Evolutionary conservation across 2,888 invertebrate species (phyloP).

Genomic region (Tanytarsus gracilentus): DNA sequence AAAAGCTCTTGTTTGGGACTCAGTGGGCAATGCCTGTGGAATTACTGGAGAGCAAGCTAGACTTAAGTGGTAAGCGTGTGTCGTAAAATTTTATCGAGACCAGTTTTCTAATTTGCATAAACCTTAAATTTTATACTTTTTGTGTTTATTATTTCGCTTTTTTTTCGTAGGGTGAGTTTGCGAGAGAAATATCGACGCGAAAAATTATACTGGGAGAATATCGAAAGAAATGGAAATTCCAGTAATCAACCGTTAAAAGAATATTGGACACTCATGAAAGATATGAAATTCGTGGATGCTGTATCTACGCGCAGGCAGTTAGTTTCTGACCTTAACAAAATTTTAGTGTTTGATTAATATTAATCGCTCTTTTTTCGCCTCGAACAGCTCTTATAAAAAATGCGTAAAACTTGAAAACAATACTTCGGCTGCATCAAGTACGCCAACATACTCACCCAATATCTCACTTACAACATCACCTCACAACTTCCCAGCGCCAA

Average conservation of each 20-base stretch:
- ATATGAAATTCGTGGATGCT: conserved; percentile 25
- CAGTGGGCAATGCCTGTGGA: conserved; percentile 20
- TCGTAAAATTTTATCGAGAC: neutral
- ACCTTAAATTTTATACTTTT: neutral
- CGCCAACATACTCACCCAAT: conserved; percentile 24
- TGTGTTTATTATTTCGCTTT: too few species aligned
- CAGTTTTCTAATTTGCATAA: neutral
- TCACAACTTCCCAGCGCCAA: conserved; percentile 17
- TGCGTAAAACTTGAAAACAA: conserved; percentile 12
- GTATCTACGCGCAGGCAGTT: conserved; percentile 26
- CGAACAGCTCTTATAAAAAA: conserved; percentile 18
- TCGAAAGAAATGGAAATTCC: conserved; percentile 27
- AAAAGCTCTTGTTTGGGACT: conserved; percentile 27
- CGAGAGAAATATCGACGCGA: conserved; percentile 26
- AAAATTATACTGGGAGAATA: conserved; percentile 28
- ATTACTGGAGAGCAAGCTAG: conserved; percentile 26
- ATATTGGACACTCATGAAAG: conserved; percentile 25
- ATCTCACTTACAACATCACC: conserved; percentile 26
- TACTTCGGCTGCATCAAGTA: neutral
- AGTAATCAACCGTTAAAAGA: conserved; percentile 25
- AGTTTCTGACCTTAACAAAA: neutral
- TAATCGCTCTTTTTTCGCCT: neutral
- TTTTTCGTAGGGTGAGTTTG: conserved; percentile 1
- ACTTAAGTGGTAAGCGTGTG: conserved; percentile 12
- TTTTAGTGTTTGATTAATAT: neutral